Percentiles rank a stretch among this genome's conserved stretches.
Conservation (phyloP, 1,140 invertebrate species). For the Drosophila neocordata region DNA sequence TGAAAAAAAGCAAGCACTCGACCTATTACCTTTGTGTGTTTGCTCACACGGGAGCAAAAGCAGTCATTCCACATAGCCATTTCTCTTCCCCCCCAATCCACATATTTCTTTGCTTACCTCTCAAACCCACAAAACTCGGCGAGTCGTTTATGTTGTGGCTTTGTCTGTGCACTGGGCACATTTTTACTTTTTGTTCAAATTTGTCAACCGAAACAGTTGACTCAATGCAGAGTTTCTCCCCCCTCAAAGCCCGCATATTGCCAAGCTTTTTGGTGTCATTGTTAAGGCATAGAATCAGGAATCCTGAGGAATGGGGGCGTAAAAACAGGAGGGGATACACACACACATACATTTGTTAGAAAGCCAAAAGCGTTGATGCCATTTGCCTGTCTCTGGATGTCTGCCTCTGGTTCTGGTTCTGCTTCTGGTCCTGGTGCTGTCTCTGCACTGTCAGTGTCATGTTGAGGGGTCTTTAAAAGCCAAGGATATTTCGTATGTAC, state of each 20-base stretch:
- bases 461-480: conserved; percentile 11
- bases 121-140: conserved; percentile 6
- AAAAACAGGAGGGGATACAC: neutral
- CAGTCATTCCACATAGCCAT: conserved; percentile 39
- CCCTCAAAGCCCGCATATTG: conserved; percentile 50
- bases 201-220: conserved; percentile 70
- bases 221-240: conserved; percentile 49
- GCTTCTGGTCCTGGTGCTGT: neutral
- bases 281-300: conserved; percentile 39
- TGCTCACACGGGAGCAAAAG: conserved; percentile 41
- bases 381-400: conserved; percentile 40
- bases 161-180: conserved; percentile 29
- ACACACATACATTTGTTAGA: conserved; percentile 26
- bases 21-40: conserved; percentile 49
- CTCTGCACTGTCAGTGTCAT: conserved; percentile 47
- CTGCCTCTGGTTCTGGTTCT: conserved; percentile 2
- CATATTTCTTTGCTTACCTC: no score
- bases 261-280: conserved; percentile 57
- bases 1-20: conserved; percentile 33
- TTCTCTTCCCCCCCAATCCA: conserved; percentile 9
- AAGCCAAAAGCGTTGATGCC: conserved; percentile 52
- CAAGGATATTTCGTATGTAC: neutral
- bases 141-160: conserved; percentile 37
- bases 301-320: neutral
- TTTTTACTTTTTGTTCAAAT: conserved; percentile 66